phyloP scores from a whole-genome alignment of 1,140 invertebrate species.

The Drosophila triauraria region DNA sequence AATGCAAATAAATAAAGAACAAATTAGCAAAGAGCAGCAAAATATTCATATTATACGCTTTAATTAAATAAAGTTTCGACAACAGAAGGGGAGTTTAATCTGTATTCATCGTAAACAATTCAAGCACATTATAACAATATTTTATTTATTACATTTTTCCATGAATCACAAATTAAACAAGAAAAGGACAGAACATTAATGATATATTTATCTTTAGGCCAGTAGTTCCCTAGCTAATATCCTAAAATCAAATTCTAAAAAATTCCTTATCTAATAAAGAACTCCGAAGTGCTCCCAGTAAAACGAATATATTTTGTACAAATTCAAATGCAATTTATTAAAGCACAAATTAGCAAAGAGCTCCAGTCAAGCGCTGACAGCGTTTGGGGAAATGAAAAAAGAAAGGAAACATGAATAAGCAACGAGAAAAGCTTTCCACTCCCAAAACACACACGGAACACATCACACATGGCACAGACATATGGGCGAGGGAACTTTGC shows the following conservation, averaged over 20 bases:
- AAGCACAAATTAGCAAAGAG: conserved; percentile 61
- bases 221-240: background rate
- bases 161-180: background rate
- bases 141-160: background rate
- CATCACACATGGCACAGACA: conserved; percentile 15
- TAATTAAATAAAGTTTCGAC: conserved; percentile 15
- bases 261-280: background rate
- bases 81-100: background rate
- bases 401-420: conserved; percentile 51
- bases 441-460: conserved; percentile 4
- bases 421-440: conserved; percentile 42
- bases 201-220: background rate
- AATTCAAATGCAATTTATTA: conserved; percentile 75
- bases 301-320: conserved; percentile 9
- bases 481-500: conserved; percentile 36
- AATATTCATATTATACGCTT: background rate
- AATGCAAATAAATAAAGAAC: conserved; percentile 1
- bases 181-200: background rate
- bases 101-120: conserved; percentile 4
- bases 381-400: conserved; percentile 56
- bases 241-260: background rate
- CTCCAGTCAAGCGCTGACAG: conserved; percentile 41
- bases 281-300: background rate
- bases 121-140: background rate
- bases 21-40: background rate